Percentiles rank a stretch among this genome's conserved stretches.
Evolutionary conservation across 2,797 vertebrate genomes (phyloP).

Genomic region (Otus scops): DNA sequence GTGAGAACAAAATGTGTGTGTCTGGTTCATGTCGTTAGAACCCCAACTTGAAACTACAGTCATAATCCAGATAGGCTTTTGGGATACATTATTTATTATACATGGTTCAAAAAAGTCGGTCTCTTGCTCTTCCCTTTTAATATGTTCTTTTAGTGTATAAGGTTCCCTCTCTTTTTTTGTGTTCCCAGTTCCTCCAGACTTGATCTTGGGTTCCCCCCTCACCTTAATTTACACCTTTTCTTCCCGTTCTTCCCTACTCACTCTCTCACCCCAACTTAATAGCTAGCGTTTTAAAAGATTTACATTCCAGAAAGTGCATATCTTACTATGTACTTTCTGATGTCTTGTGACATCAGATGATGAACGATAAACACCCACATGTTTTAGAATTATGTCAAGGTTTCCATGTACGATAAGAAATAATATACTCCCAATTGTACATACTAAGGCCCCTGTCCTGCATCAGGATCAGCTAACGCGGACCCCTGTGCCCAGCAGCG

Average conservation of each 20-base stretch:
- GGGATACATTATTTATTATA: slow-evolving; percentile 66
- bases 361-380: slow-evolving; percentile 7
- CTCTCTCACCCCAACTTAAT: background rate
- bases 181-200: background rate
- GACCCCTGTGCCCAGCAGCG: background rate
- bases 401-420: slow-evolving; percentile 64
- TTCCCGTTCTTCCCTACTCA: background rate
- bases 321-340: slow-evolving; percentile 55
- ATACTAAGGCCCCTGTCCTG: slow-evolving; percentile 43
- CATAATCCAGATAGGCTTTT: slow-evolving; percentile 36
- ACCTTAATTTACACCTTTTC: background rate
- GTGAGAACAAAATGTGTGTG: background rate
- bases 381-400: slow-evolving; percentile 7
- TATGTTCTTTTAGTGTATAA: background rate
- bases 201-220: background rate
- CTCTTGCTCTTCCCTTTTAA: background rate
- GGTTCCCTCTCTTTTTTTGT: background rate
- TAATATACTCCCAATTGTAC: slow-evolving; percentile 58
- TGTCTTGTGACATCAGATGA: slow-evolving; percentile 45
- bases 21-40: slow-evolving; percentile 56
- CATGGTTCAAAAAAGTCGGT: slow-evolving; percentile 30
- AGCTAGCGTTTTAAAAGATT: slow-evolving; percentile 60
- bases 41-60: slow-evolving; percentile 44
- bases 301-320: slow-evolving; percentile 69
- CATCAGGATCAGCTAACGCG: slow-evolving; percentile 16